Evolutionary conservation across 2,888 invertebrate species (phyloP), one percentile per base, ranked within the genome.

Genomic region (Pteria penguin): DNA sequence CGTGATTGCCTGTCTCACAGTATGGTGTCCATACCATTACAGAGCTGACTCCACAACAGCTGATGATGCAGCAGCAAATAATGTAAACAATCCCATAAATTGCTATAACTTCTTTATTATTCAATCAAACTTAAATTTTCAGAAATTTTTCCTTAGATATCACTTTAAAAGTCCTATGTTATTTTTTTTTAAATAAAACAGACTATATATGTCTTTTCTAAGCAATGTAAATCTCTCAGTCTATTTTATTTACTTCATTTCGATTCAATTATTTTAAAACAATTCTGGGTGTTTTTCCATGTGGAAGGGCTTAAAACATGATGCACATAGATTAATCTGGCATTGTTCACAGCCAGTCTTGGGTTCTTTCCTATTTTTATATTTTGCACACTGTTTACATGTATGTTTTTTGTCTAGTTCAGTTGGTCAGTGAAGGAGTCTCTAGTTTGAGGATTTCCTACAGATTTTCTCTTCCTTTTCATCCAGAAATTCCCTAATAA

Each of bases 281-380:
- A 60, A 18, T 26, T 69, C 32, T 32, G 69, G 69, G 27, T 27
- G 36, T 27, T 67, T 54, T 57, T 57, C 57, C 55, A 4, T 57
- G 36, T 72, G 71, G 26, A 54, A 71, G 2, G n/a, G 45, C 55
- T 62, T 63, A 11, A 71, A 54, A 22, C 71, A 71, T 4, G 27
- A 22, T 11, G 55, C 60, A 63, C 70, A 70, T 22, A 75, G 36
- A 36, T 70, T 69, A 2, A 63, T 70, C 5, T 27, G n/a, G 57
- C 75, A 75, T 31, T 63, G 62, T 33, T 27, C 29, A 36, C 75
- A 75, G 0, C 61, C 63, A 54, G 33, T 24, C 18, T 54, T 71
- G 0, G 31, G 52, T 22, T 63, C 62, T 18, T 18, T 22, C 11
- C 71, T 27, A 11, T 29, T 63, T 63, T 54, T 54, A 32, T 62